Evolutionary conservation across 2,797 vertebrate genomes (phyloP), one percentile per base, ranked within the genome.

Genomic region (Onychomys arenicola): DNA sequence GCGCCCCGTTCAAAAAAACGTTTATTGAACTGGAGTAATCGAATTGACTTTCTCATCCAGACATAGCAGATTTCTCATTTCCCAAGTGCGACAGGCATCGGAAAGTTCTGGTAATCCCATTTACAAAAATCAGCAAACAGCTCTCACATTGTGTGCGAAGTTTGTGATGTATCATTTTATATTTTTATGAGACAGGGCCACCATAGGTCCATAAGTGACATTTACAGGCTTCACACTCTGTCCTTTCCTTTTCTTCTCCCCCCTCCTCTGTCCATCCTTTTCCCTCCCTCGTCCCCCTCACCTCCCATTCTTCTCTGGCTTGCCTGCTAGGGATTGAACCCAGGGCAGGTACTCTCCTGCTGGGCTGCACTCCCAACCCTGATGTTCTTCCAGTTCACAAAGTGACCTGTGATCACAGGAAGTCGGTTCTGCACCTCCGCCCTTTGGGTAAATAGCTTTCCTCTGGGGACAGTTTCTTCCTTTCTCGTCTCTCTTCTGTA

Each of bases 1-100:
- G 93, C 61, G 52, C 63, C 80, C 17, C 17, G 80, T 94, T 93
- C 59, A 97, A 89, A 92, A 46, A 57, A 81, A 87, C 71, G 52
- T 86, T 94, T 67, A 61, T n/a, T 19, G 59, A 94, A 75, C 65
- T 29, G 19, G 27, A 90, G 71, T 92, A 73, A 87, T 52, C 14
- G 6, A 91, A 57, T 25, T 14, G 59, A 88, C 75, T 88, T 81
- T 95, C 32, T 57, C 25, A 43, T 61, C 25, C 16, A 92, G 46
- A 14, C 4, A 7, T 2, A 86, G 21, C 2, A 1, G 46, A 82
- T 69, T 75, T 87, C n/a, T 80, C 65, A 5, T 90, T 94, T 95
- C 75, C 37, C 75, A 82, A 90, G 34, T 2, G 23, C 25, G 88
- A 27, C 5, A 69, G 46, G 27, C 13, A 1, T 32, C 37, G 87